phyloP scores from a whole-genome alignment of 2,888 invertebrate genomes.

The Amiota minor region DNA sequence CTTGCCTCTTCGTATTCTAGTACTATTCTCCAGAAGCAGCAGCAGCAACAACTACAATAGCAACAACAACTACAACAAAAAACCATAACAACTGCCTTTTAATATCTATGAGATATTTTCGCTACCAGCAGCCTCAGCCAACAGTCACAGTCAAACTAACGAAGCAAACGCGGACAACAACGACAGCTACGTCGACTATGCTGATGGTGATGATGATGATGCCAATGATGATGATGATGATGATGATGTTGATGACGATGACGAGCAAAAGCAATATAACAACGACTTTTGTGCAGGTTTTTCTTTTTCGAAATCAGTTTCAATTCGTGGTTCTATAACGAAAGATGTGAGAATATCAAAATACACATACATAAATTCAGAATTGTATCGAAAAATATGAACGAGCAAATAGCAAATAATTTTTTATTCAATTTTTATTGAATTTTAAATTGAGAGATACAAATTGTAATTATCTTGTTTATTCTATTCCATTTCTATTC shows the following conservation, averaged over 20 bases:
- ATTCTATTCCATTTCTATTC: too few species aligned
- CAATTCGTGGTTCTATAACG: constrained; percentile 60
- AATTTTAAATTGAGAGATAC: too few species aligned
- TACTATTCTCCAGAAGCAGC: background rate
- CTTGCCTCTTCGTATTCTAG: background rate
- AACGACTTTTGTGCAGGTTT: constrained; percentile 48
- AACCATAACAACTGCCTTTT: background rate
- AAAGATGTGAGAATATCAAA: constrained; percentile 49
- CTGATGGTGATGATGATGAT: too few species aligned
- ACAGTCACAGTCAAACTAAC: constrained; percentile 37
- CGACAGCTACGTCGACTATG: too few species aligned
- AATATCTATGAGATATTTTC: constrained; percentile 27
- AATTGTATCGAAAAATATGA: too few species aligned
- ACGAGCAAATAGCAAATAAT: too few species aligned
- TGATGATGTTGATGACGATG: background rate
- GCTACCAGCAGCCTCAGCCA: constrained; percentile 23
- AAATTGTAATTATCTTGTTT: too few species aligned
- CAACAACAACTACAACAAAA: too few species aligned
- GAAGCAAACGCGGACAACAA: too few species aligned
- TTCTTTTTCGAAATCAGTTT: constrained; percentile 66
- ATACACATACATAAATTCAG: too few species aligned
- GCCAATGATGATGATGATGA: background rate
- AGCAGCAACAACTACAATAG: background rate
- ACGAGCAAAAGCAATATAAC: constrained; percentile 33
- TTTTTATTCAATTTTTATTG: too few species aligned